phyloP scores from a whole-genome alignment of 2,113 vertebrate genomes.

The Sturnira hondurensis region DNA sequence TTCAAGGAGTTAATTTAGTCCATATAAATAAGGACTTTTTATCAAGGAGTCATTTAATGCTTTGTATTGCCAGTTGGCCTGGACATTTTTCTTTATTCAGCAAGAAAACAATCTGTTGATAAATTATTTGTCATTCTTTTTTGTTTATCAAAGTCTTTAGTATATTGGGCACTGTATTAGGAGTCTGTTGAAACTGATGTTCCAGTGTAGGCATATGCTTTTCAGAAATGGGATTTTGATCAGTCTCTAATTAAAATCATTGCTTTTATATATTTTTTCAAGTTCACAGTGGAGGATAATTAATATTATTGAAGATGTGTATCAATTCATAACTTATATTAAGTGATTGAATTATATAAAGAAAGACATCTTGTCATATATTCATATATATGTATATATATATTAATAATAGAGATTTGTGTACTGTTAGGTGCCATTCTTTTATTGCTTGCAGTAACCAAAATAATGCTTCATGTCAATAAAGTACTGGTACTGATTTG shows the following conservation, averaged over 20 bases:
- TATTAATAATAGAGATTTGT: background rate
- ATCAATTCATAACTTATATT: background rate
- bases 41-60: constrained; percentile 11
- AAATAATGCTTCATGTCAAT: background rate
- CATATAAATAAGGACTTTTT: constrained; percentile 46
- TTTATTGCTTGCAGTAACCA: background rate
- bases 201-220: background rate
- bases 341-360: background rate
- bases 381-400: background rate
- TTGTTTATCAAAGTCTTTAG: background rate
- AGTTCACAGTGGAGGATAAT: background rate
- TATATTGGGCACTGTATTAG: background rate
- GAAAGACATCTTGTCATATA: background rate
- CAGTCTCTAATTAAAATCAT: background rate
- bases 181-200: background rate
- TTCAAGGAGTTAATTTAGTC: constrained; percentile 40
- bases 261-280: background rate
- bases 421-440: background rate
- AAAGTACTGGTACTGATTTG: background rate
- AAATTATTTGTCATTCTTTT: background rate
- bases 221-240: constrained; percentile 7
- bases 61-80: background rate
- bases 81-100: background rate
- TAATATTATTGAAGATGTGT: background rate
- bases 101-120: background rate